Percentiles rank a stretch among this genome's conserved stretches.
Evolutionary conservation across 2,888 invertebrate species (phyloP).

Genomic region (Tanypteryx hageni): DNA sequence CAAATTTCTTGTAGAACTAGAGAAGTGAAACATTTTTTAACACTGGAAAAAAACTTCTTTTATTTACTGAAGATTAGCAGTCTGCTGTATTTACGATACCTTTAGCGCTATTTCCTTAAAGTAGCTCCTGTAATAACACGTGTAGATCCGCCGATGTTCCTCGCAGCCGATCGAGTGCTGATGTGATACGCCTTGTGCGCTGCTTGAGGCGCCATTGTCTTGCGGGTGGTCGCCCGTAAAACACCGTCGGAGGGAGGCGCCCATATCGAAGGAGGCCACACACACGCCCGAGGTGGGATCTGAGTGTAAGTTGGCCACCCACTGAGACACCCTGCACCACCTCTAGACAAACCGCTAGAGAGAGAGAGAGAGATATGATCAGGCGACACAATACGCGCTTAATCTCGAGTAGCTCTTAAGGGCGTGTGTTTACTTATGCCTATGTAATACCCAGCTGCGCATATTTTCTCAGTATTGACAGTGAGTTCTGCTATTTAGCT

Average conservation of each 20-base stretch:
- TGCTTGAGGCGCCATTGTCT: not conserved
- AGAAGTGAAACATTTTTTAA: no score
- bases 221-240: not conserved
- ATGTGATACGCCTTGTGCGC: not conserved
- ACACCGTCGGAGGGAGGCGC: not conserved
- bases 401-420: not conserved
- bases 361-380: not conserved
- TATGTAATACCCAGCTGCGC: no score
- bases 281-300: not conserved
- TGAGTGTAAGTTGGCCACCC: not conserved
- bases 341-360: not conserved
- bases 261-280: not conserved
- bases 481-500: no score
- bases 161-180: slow-evolving; percentile 19
- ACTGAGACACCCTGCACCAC: not conserved
- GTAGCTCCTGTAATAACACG: not conserved
- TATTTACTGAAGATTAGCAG: no score
- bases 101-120: not conserved
- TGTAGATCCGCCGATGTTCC: not conserved
- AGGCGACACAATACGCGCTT: not conserved
- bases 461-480: no score
- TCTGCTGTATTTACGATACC: no score
- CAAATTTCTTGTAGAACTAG: no score
- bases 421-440: not conserved
- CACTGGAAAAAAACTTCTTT: no score